phyloP scores from a whole-genome alignment of 2,113 vertebrate genomes.

The Eubucco bourcierii region DNA sequence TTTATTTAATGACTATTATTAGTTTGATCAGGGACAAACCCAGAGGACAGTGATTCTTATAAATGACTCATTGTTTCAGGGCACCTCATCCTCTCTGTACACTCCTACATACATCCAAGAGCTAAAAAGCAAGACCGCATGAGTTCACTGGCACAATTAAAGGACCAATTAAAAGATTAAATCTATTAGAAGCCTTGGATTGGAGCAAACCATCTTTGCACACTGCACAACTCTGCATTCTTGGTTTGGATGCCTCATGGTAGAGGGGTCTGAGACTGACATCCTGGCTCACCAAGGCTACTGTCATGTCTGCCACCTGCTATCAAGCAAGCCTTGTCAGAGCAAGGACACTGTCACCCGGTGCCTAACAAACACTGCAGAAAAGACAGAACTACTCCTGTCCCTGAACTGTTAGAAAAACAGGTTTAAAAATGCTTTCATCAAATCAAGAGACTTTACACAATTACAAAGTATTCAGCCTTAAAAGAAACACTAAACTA shows the following conservation, averaged over 20 bases:
- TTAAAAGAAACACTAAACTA: background rate
- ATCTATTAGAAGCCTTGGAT: background rate
- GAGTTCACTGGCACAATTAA: background rate
- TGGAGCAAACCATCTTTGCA: background rate
- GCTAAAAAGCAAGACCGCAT: conserved; percentile 13
- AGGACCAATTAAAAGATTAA: conserved; percentile 12
- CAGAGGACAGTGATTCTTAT: conserved; percentile 26
- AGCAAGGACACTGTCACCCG: background rate
- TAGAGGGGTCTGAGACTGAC: background rate
- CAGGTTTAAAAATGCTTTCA: background rate
- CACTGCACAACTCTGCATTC: background rate
- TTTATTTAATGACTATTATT: conserved; percentile 51
- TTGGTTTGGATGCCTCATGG: background rate
- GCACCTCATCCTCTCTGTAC: conserved; percentile 3
- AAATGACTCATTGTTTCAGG: conserved; percentile 27
- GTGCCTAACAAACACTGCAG: background rate
- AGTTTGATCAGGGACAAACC: conserved; percentile 21
- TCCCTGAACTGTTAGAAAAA: background rate
- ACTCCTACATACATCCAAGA: conserved; percentile 8
- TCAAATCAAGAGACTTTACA: background rate
- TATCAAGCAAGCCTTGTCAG: background rate
- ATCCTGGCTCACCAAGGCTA: background rate
- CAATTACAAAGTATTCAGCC: background rate
- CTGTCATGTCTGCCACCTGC: background rate
- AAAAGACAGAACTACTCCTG: background rate